Percentiles rank a stretch among this genome's conserved stretches.
Evolutionary conservation across 1,140 invertebrate species (phyloP).

Genomic region (Dinoponera quadriceps): DNA sequence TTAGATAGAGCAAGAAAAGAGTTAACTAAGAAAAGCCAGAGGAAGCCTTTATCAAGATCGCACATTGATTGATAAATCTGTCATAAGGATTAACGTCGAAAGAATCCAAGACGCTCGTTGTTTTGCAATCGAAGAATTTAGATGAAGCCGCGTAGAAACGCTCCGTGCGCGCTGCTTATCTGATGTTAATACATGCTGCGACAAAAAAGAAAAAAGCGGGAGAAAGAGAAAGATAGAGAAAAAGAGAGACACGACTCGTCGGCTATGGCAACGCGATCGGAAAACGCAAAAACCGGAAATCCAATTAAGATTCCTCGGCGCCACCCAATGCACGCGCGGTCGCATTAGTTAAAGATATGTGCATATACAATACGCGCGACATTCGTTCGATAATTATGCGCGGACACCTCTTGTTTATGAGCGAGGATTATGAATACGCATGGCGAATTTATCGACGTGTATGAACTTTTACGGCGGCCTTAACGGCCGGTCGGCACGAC

Average conservation of each 20-base stretch:
- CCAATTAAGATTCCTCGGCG: slow-evolving; percentile 67
- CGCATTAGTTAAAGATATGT: slow-evolving; percentile 55
- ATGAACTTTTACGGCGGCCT: slow-evolving; percentile 40
- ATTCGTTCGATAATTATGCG: slow-evolving; percentile 56
- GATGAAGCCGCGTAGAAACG: not conserved
- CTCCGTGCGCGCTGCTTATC: not conserved
- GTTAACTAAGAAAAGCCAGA: too few species aligned
- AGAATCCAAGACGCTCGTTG: too few species aligned
- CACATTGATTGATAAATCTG: not conserved
- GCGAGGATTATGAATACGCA: slow-evolving; percentile 54
- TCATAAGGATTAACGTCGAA: not conserved
- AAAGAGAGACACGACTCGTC: not conserved
- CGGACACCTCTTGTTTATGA: slow-evolving; percentile 15
- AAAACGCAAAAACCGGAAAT: slow-evolving; percentile 60
- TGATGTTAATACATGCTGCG: not conserved
- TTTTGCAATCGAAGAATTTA: not conserved
- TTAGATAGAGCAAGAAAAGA: too few species aligned
- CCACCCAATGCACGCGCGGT: slow-evolving; percentile 43
- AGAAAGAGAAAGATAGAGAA: not conserved
- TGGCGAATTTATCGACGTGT: not conserved
- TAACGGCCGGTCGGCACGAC: not conserved
- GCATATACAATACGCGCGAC: slow-evolving; percentile 34
- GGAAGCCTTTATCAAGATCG: too few species aligned
- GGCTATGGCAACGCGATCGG: slow-evolving; percentile 1
- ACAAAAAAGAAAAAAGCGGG: not conserved